A percentile compares a stretch with the other conserved stretches of the same genome.
These are phyloP conservation scores for Balanococcus diminutus DNA, from an alignment of 2,888 invertebrate species.

Conservation along the genomic window DNA sequence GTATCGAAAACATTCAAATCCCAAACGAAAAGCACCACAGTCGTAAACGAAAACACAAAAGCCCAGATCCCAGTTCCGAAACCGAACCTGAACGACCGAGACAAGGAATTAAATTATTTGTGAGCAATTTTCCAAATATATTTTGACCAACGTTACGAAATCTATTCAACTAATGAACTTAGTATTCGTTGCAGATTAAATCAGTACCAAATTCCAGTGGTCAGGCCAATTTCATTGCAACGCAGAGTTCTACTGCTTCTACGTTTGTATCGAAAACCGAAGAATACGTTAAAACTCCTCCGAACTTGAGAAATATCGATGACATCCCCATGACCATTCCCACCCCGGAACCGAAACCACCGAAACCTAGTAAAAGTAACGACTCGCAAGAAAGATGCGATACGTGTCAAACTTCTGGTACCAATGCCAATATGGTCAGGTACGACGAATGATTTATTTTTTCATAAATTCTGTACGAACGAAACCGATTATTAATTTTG, in stretches of 20 bases:
- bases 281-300: conserved; percentile 46
- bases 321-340: background rate
- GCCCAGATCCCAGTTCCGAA: conserved; percentile 55
- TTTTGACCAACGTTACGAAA: background rate
- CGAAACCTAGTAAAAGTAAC: background rate
- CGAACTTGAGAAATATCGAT: background rate
- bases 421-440: conserved; percentile 68
- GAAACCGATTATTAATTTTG: background rate
- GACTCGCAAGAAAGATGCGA: conserved; percentile 54
- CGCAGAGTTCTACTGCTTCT: conserved; percentile 45
- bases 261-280: conserved; percentile 53
- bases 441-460: conserved; percentile 60
- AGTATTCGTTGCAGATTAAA: conserved; percentile 68
- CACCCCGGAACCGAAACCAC: background rate
- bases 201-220: conserved; percentile 81
- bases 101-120: conserved; percentile 59
- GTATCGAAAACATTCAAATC: conserved; percentile 54
- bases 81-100: conserved; percentile 57
- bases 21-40: conserved; percentile 53
- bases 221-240: conserved; percentile 52
- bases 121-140: conserved; percentile 56
- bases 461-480: background rate
- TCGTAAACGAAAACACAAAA: conserved; percentile 59
- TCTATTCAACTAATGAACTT: conserved; percentile 12
- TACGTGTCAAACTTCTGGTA: conserved; percentile 56